These are phyloP conservation scores for Neopelma chrysocephalum DNA, from an alignment of 2,797 vertebrate species.

Conservation along the genomic window DNA sequence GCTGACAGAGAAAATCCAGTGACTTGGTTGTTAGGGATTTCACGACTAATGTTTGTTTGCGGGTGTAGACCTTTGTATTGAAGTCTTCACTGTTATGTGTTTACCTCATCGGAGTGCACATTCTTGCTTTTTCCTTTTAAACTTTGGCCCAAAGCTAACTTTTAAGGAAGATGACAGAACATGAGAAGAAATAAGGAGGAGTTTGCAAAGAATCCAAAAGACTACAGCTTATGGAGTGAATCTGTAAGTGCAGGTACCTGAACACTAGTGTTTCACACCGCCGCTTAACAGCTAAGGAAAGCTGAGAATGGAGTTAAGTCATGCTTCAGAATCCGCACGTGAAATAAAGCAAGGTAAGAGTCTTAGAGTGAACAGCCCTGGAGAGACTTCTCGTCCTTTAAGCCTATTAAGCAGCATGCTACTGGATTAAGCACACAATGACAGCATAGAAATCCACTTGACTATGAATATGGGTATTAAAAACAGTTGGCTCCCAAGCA, in stretches of 20 bases:
- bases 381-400: conserved; percentile 55
- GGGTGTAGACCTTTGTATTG: conserved; percentile 68
- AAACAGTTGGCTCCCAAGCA: conserved; percentile 76
- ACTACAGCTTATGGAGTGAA: conserved; percentile 52
- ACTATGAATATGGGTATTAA: conserved; percentile 74
- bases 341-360: conserved; percentile 62
- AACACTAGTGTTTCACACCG: conserved; percentile 55
- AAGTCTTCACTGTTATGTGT: conserved; percentile 66
- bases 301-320: conserved; percentile 32
- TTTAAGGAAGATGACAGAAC: conserved; percentile 66
- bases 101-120: conserved; percentile 66
- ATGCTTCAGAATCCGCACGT: conserved; percentile 48
- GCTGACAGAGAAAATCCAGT: conserved; percentile 92
- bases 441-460: conserved; percentile 72
- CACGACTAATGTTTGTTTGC: conserved; percentile 82
- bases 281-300: conserved; percentile 46
- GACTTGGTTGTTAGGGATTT: conserved; percentile 85
- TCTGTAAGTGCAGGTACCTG: conserved; percentile 21
- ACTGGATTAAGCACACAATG: conserved; percentile 67
- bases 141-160: conserved; percentile 80
- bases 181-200: conserved; percentile 42
- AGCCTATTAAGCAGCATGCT: conserved; percentile 73
- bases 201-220: conserved; percentile 43
- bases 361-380: conserved; percentile 58
- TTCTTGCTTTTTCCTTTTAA: conserved; percentile 58